These are phyloP conservation scores for Morone saxatilis DNA, from an alignment of 2,113 vertebrate genomes.

Conservation along the genomic window DNA sequence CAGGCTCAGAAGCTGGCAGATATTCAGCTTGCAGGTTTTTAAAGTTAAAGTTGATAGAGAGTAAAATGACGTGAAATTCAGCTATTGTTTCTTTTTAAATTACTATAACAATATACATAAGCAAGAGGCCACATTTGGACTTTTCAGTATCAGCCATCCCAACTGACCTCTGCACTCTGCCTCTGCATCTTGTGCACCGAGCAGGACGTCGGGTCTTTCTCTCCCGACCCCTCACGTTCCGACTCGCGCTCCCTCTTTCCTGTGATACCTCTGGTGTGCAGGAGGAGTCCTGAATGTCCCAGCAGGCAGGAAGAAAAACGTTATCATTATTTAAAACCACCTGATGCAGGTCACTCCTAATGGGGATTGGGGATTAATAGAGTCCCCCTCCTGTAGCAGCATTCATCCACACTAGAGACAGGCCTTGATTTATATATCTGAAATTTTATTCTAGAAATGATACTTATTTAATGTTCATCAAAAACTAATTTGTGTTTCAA, in stretches of 20 bases:
- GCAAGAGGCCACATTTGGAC: background rate
- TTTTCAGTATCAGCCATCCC: too few relatives aligned
- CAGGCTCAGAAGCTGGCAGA: too few relatives aligned
- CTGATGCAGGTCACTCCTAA: too few relatives aligned
- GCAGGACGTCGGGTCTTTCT: constrained; percentile 69
- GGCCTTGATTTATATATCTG: background rate
- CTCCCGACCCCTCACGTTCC: constrained; percentile 68
- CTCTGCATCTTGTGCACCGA: constrained; percentile 81
- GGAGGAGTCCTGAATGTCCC: constrained; percentile 60
- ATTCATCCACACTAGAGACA: background rate
- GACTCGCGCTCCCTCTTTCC: constrained; percentile 83
- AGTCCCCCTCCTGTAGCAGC: background rate
- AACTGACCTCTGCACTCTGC: constrained; percentile 76
- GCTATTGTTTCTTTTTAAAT: background rate
- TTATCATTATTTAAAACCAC: background rate
- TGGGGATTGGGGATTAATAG: background rate
- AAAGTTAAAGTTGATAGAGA: too few relatives aligned
- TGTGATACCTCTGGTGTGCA: constrained; percentile 71
- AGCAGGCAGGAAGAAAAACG: background rate
- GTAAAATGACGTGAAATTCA: too few relatives aligned
- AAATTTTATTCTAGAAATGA: background rate
- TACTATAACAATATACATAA: background rate
- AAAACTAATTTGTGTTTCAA: background rate
- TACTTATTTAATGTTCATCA: too few relatives aligned
- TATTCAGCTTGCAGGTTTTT: too few relatives aligned